A percentile compares a stretch with the other conserved stretches of the same genome.
Conservation (phyloP, 1,140 invertebrate species). For the Tetramorium parvispinum region DNA sequence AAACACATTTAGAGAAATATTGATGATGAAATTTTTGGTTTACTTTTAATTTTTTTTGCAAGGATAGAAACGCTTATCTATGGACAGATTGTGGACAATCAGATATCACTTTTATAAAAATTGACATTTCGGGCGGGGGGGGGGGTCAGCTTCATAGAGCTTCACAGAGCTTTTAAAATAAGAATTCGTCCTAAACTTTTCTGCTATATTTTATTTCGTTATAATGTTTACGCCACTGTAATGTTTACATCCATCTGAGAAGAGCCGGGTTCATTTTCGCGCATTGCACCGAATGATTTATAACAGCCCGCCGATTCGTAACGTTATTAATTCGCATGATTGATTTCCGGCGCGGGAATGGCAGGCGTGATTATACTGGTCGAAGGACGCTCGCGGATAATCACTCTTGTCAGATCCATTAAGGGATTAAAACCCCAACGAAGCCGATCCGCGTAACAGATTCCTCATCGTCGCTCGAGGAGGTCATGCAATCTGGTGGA, state of each 20-base stretch:
- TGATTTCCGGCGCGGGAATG: constrained; percentile 67
- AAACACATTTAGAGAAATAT: too few species aligned
- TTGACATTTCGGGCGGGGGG: too few species aligned
- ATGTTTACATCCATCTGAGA: constrained; percentile 34
- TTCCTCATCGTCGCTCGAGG: constrained; percentile 56
- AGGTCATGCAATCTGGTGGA: constrained; percentile 53
- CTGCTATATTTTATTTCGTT: not conserved
- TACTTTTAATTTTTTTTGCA: too few species aligned
- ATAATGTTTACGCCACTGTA: not conserved
- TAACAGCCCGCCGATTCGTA: constrained; percentile 66
- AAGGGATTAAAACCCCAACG: constrained; percentile 59
- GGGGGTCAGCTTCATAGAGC: too few species aligned
- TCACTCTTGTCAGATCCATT: constrained; percentile 63
- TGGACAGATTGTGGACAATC: too few species aligned
- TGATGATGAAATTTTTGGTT: too few species aligned
- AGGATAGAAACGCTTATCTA: too few species aligned
- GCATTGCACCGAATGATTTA: constrained; percentile 66
- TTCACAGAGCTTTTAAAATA: not conserved
- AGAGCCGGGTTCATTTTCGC: constrained; percentile 66
- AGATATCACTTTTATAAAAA: too few species aligned
- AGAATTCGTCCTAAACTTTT: not conserved
- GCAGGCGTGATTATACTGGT: constrained; percentile 63
- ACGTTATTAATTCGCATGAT: constrained; percentile 72
- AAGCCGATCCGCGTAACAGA: constrained; percentile 60
- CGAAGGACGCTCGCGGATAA: constrained; percentile 48